phyloP scores from a whole-genome alignment of 1,140 invertebrate species.

The Dufourea novaeangliae region DNA sequence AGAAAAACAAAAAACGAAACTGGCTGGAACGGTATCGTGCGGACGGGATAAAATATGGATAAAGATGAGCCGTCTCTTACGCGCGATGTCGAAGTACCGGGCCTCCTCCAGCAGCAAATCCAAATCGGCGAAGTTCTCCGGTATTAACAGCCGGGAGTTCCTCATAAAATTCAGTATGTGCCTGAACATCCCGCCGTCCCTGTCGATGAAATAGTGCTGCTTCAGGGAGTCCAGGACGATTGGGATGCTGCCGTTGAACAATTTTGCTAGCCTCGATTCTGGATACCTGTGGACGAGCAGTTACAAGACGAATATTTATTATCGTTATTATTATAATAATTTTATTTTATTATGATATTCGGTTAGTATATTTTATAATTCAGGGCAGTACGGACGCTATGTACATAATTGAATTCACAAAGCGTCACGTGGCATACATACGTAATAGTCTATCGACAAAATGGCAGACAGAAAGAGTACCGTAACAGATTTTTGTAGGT shows the following conservation, averaged over 20 bases:
- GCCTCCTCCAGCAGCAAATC: slow-evolving; percentile 97
- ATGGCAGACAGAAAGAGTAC: too few relatives aligned
- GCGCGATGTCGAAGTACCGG: slow-evolving; percentile 93
- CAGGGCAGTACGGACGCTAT: too few relatives aligned
- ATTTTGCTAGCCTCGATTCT: slow-evolving; percentile 93
- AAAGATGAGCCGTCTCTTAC: slow-evolving; percentile 84
- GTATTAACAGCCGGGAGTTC: slow-evolving; percentile 92
- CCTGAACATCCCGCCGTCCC: slow-evolving; percentile 97
- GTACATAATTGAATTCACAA: too few relatives aligned
- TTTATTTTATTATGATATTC: too few relatives aligned
- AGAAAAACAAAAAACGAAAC: not conserved
- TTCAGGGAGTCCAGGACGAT: slow-evolving; percentile 98
- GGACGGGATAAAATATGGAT: too few relatives aligned
- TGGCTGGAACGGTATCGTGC: too few relatives aligned
- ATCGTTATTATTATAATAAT: too few relatives aligned
- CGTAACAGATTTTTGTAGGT: too few relatives aligned
- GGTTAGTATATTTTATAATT: too few relatives aligned
- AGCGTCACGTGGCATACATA: too few relatives aligned
- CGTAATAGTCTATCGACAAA: too few relatives aligned
- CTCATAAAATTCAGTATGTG: slow-evolving; percentile 98
- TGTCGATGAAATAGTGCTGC: slow-evolving; percentile 99
- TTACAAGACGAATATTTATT: not conserved
- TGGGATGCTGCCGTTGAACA: slow-evolving; percentile 98
- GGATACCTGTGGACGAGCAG: slow-evolving; percentile 88
- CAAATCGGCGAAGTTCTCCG: slow-evolving; percentile 92